Evolutionary conservation across 1,140 invertebrate species (phyloP).

Genomic region (Alviniconcha marisindica): DNA sequence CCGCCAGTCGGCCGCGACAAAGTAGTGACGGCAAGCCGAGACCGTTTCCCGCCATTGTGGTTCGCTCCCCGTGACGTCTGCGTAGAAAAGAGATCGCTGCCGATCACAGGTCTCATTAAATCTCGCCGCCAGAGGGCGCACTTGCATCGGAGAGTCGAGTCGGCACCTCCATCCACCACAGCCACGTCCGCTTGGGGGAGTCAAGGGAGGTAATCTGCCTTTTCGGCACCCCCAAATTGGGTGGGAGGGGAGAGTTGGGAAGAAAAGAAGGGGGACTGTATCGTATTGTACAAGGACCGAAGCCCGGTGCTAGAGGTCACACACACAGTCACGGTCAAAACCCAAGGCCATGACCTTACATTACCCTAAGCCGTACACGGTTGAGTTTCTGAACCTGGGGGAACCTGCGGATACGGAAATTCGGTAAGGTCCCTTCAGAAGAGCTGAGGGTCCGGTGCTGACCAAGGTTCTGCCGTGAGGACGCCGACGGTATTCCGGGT

Average conservation of each 20-base stretch:
- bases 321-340: no score
- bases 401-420: no score
- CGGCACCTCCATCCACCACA: background rate
- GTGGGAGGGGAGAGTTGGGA: background rate
- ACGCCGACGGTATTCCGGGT: no score
- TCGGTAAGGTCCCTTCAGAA: no score
- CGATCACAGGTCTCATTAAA: slow-evolving; percentile 42
- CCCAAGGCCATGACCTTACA: background rate
- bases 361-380: background rate
- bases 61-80: slow-evolving; percentile 27
- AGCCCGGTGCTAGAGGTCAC: background rate
- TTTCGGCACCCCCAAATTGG: background rate
- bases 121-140: slow-evolving; percentile 40
- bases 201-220: slow-evolving; percentile 16
- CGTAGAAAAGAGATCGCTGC: slow-evolving; percentile 7
- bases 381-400: no score
- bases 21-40: no score
- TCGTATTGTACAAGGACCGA: background rate
- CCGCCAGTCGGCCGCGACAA: no score
- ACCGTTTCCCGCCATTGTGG: background rate
- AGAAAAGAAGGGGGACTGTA: background rate
- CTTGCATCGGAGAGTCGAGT: no score
- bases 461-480: no score
- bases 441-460: no score
- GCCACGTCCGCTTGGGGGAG: background rate